A percentile compares a stretch with the other conserved stretches of the same genome.
These are phyloP conservation scores for Eupithecia subfuscata DNA, from an alignment of 2,888 invertebrate genomes.

Conservation along the genomic window DNA sequence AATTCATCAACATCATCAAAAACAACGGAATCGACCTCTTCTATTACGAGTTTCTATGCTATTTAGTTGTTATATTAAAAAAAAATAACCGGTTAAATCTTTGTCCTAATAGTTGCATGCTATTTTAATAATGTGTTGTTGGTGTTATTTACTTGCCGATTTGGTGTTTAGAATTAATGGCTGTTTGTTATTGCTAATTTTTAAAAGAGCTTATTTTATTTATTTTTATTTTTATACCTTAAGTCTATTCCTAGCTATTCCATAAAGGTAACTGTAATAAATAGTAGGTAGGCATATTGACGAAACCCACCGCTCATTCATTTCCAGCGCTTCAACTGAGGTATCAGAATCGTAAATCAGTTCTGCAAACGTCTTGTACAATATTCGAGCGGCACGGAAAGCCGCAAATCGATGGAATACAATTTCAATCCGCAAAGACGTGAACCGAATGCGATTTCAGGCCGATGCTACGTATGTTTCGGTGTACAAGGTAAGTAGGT, in stretches of 20 bases:
- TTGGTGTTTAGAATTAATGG: no score
- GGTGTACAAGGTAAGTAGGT: slow-evolving; percentile 3
- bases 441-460: slow-evolving; percentile 42
- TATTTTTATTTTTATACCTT: no score
- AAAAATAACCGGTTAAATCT: no score
- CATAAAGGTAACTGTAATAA: not conserved
- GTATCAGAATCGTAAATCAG: slow-evolving; percentile 18
- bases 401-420: slow-evolving; percentile 44
- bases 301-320: not conserved
- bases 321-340: slow-evolving; percentile 1
- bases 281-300: not conserved
- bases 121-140: no score
- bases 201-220: no score
- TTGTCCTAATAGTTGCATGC: no score
- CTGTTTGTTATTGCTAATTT: no score
- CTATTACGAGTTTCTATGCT: no score
- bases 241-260: not conserved
- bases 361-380: slow-evolving; percentile 23
- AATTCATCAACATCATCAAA: no score
- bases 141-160: no score
- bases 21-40: no score
- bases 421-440: slow-evolving; percentile 43
- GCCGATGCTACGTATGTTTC: slow-evolving; percentile 6
- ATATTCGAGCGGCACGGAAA: slow-evolving; percentile 30
- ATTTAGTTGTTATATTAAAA: no score